Base-by-base conservation (phyloP, 2,113 vertebrate genomes). In the Vanacampus margaritifer region DNA sequence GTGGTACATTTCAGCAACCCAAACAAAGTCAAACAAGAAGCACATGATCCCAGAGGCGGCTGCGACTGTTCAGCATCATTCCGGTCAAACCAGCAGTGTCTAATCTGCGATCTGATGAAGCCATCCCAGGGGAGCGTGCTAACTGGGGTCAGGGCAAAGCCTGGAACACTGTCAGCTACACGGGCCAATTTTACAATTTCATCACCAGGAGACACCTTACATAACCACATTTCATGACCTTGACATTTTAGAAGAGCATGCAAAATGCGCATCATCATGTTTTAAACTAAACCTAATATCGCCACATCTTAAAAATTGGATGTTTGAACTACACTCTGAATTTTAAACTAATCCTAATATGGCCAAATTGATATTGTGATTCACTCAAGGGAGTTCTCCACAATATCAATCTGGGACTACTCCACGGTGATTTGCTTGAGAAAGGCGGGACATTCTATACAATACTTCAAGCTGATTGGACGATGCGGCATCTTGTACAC, bases 101-200 rank as follows among this genome's bases (percentile, higher is more conserved):
- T 89, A 86, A 90, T 90, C 89, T 85, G 74, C 80, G 74, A 92
- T 90, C 88, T 82, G 88, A 89, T 84, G 76, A 84, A 84, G 78
- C 68, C 76, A 78, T 85, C 84, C 82, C 83, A 66, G 67, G 84
- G 82, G 79, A 81, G 79, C 74, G 45, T 12, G 51, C 39, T 78
- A 60, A 72, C 70, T n/a, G 58, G 59, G 72, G 66, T 84, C 72
- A 58, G 75, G 67, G 35, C 65, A 76, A 23, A 71, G 72, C 54
- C 75, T 51, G 36, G 69, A 62, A 74, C 45, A 67, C 28, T 79
- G 78, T 80, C 82, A 79, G 74, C 11, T 61, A 57, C 14, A 60
- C 6, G 17, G 16, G 58, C 43, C 35, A n/a, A 77, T 62, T 43
- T 43, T 62, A 66, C 9, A 37, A 53, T 63, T 66, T 65, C 41